Conservation (phyloP, 2,888 invertebrate genomes). For the Nemotelus pantherinus region DNA sequence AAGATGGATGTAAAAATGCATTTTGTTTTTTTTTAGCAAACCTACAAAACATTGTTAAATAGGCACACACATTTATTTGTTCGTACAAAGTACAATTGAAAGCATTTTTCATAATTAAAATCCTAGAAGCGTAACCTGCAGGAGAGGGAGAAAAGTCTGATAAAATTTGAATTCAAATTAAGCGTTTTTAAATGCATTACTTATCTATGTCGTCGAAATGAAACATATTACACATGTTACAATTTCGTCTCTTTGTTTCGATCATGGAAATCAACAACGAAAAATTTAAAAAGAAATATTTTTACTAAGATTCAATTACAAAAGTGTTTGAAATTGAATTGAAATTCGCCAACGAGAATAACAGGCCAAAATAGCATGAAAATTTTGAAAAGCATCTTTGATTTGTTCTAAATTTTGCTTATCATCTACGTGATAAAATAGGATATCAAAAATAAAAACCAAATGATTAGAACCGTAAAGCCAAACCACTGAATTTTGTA, state of each 20-base stretch:
- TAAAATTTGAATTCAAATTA: background rate
- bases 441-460: background rate
- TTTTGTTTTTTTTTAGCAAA: conserved; percentile 11
- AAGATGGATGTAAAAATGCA: conserved; percentile 3
- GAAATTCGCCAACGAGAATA: background rate
- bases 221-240: background rate
- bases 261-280: conserved; percentile 6
- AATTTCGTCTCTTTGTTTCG: background rate
- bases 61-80: conserved; percentile 40
- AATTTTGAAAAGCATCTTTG: conserved; percentile 17
- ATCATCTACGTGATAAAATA: background rate
- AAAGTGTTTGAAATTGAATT: conserved; percentile 31
- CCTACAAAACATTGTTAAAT: conserved; percentile 30
- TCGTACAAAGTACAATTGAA: conserved; percentile 11
- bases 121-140: conserved; percentile 43
- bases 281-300: conserved; percentile 13
- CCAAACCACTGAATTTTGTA: no score
- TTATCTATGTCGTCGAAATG: background rate
- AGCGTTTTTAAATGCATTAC: conserved; percentile 6
- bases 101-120: conserved; percentile 25
- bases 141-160: conserved; percentile 35
- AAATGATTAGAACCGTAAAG: no score
- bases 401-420: conserved; percentile 17
- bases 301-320: background rate
- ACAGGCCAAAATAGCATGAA: background rate